Base-by-base conservation (phyloP, 2,888 invertebrate genomes). In the Mythimna albipuncta region DNA sequence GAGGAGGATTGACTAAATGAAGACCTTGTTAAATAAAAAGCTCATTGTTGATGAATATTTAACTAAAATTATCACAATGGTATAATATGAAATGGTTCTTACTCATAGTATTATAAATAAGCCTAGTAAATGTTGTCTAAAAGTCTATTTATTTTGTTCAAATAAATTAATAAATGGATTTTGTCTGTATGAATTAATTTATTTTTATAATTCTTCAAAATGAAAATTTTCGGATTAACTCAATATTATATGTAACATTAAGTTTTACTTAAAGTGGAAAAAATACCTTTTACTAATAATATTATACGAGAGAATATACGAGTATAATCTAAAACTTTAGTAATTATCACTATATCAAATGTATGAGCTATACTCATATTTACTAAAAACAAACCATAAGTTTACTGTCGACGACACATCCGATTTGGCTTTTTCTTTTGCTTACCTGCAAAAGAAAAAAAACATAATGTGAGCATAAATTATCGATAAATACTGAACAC, bases 371-470 rank as follows among this genome's bases (percentile, higher is more conserved):
- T n/a, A n/a, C 38, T 44, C 5, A 11, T 26, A 50, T 50, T 19
- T 47, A 58, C 16, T 47, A 13, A 7, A 32, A 50, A 47, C 21
- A 41, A 19, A 44, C 76, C 0, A 6, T 41, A 64, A 47, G 19
- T 58, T 70, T 76, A 86, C 85, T 89, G 73, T 89, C 88, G 52
- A 72, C 54, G 0, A 67, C 2, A 47, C 44, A 69, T 59, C 38
- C 41, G 47, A 68, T 69, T 73, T 73, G 74, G 69, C 78, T n/a
- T n/a, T n/a, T n/a, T n/a, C n/a, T n/a, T n/a, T n/a, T 84, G 89
- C 91, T 91, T 91, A 91, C 91, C 91, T 91, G 90, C 57, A 90
- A 90, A 77, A 75, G 65, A 83, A 67, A 80, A 81, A 66, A 41
- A 41, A n/a, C 5, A 32, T 2, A 11, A 32, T 6, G 41, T 75